Percentiles rank a stretch among this genome's conserved stretches.
phyloP scores from a whole-genome alignment of 2,888 invertebrate genomes.

The Macropis europaea region DNA sequence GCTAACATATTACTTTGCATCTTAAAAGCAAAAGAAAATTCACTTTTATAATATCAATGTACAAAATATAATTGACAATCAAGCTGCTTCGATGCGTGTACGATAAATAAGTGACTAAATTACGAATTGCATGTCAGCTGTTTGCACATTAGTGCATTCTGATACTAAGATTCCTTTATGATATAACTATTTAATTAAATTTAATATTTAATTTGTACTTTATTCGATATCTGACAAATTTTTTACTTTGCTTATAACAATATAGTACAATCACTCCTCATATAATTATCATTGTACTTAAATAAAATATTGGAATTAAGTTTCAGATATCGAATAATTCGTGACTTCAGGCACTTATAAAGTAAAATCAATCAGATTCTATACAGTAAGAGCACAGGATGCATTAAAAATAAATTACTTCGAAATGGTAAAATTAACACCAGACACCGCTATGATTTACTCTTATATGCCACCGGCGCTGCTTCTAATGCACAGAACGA shows the following conservation, averaged over 20 bases:
- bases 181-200: background rate
- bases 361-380: constrained; percentile 35
- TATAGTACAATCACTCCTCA: no score
- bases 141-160: constrained; percentile 16
- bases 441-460: constrained; percentile 58
- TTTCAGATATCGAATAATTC: constrained; percentile 32
- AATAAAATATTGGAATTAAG: no score
- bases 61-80: constrained; percentile 6
- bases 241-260: no score
- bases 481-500: constrained; percentile 30
- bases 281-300: no score
- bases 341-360: constrained; percentile 9
- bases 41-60: background rate
- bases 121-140: constrained; percentile 22
- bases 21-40: constrained; percentile 19
- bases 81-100: constrained; percentile 49
- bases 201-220: constrained; percentile 11
- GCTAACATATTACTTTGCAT: background rate
- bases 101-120: constrained; percentile 53
- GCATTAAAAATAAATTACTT: constrained; percentile 38
- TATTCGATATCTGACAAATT: constrained; percentile 27
- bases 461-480: constrained; percentile 37
- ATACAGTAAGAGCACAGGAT: constrained; percentile 32
- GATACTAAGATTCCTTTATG: background rate
- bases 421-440: constrained; percentile 43